Conservation (phyloP, 2,113 vertebrate genomes). For the Eudyptes chrysolophus region DNA sequence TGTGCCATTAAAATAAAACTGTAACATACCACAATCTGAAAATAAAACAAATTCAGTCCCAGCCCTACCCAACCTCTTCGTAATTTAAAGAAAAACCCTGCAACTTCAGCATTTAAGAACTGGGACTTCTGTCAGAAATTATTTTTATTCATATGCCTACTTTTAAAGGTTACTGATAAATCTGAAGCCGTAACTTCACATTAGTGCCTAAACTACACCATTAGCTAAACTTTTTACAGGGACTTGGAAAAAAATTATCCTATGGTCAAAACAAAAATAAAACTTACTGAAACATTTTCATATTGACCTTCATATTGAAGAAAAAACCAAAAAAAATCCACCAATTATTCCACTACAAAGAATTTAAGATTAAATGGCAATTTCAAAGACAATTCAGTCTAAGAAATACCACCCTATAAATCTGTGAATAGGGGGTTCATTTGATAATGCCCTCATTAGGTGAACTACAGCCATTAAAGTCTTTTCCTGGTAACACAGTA, state of each 20-base stretch:
- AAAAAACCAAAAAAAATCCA: no score
- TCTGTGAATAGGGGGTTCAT: not conserved
- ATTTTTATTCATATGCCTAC: not conserved
- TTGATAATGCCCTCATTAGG: not conserved
- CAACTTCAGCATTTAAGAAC: not conserved
- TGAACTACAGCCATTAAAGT: not conserved
- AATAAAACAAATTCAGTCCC: not conserved
- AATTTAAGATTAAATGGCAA: not conserved
- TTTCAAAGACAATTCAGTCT: not conserved
- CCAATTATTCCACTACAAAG: not conserved
- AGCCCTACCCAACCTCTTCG: not conserved
- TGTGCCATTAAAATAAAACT: conserved; percentile 27
- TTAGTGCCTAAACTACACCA: not conserved
- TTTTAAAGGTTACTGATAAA: not conserved
- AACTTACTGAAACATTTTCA: not conserved
- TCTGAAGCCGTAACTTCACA: not conserved
- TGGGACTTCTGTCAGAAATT: not conserved
- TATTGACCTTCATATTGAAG: not conserved
- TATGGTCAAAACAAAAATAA: not conserved
- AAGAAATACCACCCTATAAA: not conserved
- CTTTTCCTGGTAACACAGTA: not conserved
- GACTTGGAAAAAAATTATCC: not conserved
- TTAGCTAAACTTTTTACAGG: not conserved
- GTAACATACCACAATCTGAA: conserved; percentile 16
- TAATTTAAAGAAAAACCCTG: not conserved